phyloP scores from a whole-genome alignment of 2,113 vertebrate species.

The Limanda limanda region DNA sequence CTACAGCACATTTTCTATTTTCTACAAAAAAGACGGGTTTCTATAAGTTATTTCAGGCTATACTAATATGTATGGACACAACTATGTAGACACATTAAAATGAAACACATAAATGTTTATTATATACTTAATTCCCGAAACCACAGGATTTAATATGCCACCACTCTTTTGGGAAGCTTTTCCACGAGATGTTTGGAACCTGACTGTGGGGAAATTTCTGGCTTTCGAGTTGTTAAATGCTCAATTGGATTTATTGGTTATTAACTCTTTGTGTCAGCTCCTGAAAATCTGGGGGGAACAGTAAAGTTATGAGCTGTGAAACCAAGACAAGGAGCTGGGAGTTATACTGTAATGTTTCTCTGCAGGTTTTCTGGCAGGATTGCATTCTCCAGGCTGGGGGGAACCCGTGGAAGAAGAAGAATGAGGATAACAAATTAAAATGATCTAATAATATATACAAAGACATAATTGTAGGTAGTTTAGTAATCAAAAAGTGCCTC shows the following conservation, averaged over 20 bases:
- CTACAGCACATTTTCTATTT: neutral
- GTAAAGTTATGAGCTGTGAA: slow-evolving; percentile 4
- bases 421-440: too few relatives aligned
- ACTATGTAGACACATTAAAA: neutral
- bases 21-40: neutral
- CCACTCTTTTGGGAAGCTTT: neutral
- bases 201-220: neutral
- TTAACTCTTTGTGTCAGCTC: slow-evolving; percentile 6
- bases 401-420: too few relatives aligned
- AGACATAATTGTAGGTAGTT: too few relatives aligned
- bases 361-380: too few relatives aligned
- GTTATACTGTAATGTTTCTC: too few relatives aligned
- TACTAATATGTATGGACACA: neutral
- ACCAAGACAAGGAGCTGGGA: slow-evolving; percentile 11
- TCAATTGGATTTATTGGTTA: slow-evolving; percentile 8
- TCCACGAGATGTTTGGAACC: neutral
- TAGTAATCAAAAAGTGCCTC: too few relatives aligned
- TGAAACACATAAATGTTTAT: neutral
- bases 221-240: neutral
- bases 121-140: neutral
- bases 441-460: too few relatives aligned
- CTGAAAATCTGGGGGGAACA: neutral
- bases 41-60: too few relatives aligned
- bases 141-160: neutral
- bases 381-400: too few relatives aligned